Conservation (phyloP, 2,797 vertebrate genomes). For the Melanotaenia maccullochi region DNA sequence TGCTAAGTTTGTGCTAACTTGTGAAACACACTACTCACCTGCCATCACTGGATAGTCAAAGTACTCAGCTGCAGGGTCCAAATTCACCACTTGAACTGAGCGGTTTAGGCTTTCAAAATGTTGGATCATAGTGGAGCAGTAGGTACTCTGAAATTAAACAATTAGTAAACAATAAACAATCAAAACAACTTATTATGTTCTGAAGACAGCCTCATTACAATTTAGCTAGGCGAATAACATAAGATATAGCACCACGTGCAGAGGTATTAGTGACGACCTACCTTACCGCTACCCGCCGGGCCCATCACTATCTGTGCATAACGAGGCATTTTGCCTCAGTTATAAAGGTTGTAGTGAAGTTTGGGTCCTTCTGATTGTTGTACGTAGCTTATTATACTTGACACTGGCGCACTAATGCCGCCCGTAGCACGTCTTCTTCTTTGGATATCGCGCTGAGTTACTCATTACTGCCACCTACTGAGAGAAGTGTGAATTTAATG, state of each 20-base stretch:
- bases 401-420: neutral
- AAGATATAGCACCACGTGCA: neutral
- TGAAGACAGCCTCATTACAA: conserved; percentile 32
- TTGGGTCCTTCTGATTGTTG: neutral
- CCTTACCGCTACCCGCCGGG: conserved; percentile 97
- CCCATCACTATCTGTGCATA: conserved; percentile 97
- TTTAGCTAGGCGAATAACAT: conserved; percentile 46
- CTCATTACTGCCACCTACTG: conserved; percentile 31
- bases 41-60: conserved; percentile 95
- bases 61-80: conserved; percentile 94
- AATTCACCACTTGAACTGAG: conserved; percentile 93
- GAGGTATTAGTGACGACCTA: conserved; percentile 49
- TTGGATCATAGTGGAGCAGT: conserved; percentile 93
- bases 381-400: neutral
- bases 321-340: conserved; percentile 87
- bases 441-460: fast-evolving
- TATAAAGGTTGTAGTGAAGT: neutral
- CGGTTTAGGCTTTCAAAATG: conserved; percentile 89
- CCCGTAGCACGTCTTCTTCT: neutral
- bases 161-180: neutral
- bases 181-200: too few species aligned
- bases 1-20: neutral
- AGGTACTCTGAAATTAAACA: conserved; percentile 88
- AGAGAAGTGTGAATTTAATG: neutral
- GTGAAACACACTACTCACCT: conserved; percentile 76